Base-by-base conservation (phyloP, 2,113 vertebrate genomes). In the Tamias sibiricus region DNA sequence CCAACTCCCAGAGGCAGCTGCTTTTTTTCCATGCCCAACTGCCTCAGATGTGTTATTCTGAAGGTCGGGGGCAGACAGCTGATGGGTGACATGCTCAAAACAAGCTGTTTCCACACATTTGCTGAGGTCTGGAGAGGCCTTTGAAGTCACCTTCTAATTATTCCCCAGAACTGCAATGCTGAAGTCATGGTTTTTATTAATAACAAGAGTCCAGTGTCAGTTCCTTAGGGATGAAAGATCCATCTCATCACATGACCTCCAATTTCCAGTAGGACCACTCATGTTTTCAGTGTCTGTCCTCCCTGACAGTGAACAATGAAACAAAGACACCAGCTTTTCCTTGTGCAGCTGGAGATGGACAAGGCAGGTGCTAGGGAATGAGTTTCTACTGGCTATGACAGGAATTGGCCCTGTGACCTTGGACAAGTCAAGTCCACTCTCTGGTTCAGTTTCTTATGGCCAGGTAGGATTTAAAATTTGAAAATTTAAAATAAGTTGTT, bases 31-130 rank as follows among this genome's bases (percentile, higher is more conserved):
- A 2, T 1, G 42, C 81, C 35, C 30, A 49, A 14, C n/a, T 11
- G n/a, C 16, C 72, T 62, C 16, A 0, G 4, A 28, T 0, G 14
- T 19, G 19, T 20, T 37, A 28, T 0, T 28, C 0, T 52, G 24
- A 47, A 72, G 37, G 40, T 17, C 16, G 5, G 20, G 37, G 72
- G 47, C 72, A 44, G 40, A 40, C 7, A 59, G 77, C 40, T 0
- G 1, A 66, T 0, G 19, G 71, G 52, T 40, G 35, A 32, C 0
- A 24, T 1, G 57, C 5, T 79, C 35, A 30, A 24, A 84, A 72
- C 14, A 52, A 52, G 79, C 24, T 3, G 4, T 47, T 68, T 64
- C 49, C 13, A 49, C 11, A 86, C 14, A 40, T 6, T 4, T 66
- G 77, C 91, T 76, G 22, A 92, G 71, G 72, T 12, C 26, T 47